Evolutionary conservation across 2,113 vertebrate species (phyloP), one percentile per base, ranked within the genome.

Genomic region (Heterotis niloticus): DNA sequence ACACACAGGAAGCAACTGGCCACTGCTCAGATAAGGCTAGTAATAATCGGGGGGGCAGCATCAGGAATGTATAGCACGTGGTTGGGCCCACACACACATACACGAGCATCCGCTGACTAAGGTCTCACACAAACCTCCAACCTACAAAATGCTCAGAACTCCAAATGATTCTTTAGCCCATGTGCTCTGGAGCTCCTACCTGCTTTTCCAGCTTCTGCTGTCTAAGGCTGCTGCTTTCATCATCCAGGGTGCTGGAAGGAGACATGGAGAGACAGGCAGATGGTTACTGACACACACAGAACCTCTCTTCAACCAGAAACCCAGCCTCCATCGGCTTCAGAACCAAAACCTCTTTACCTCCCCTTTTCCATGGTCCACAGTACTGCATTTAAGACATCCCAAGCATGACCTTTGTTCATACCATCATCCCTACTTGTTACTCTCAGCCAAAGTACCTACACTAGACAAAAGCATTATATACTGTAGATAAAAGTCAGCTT

Each of bases 131-230:
- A n/a, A n/a, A n/a, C n/a, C n/a, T 68, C 66, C 29, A 29, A 29
- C 66, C 29, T 44, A 44, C 2, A 44, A 44, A 44, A 44, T 44
- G 34, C 34, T 44, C 34, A 4, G 34, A 2, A 44, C 7, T 7
- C 34, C 34, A 44, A 44, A 7, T 44, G 2, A 44, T 7, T 7
- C 34, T 44, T 44, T 44, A 14, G 34, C 4, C 5, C 70, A 14
- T 56, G 5, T 10, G 13, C 10, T 14, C 17, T 16, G 54, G 16
- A 54, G 16, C 28, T 51, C 86, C 85, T 85, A 98, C 97, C 95
- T 98, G 97, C 84, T 96, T 95, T 78, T 98, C 94, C 78, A 99
- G 92, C 85, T 97, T 98, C 88, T 96, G 92, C 83, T 95, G 94
- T 82, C 96, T 92, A 16, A 99, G 89, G 79, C 92, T 96, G 86